These are phyloP conservation scores for Macrochelys suwanniensis DNA, from an alignment of 2,797 vertebrate genomes.

Conservation along the genomic window DNA sequence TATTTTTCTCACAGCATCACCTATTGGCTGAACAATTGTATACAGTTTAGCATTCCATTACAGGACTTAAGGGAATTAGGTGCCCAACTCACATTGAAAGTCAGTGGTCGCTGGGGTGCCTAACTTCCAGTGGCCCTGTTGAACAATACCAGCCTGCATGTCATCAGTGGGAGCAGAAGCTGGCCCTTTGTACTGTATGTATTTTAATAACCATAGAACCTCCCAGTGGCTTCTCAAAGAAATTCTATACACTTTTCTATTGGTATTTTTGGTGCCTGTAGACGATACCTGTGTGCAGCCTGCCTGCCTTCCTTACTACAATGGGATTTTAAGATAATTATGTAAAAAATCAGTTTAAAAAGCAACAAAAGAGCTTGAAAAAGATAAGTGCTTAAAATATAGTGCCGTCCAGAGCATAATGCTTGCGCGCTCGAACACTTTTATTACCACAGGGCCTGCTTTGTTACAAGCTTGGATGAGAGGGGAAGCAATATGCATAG, in stretches of 20 bases:
- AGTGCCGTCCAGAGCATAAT: not conserved
- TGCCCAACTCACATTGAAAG: too few species aligned
- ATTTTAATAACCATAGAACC: not conserved
- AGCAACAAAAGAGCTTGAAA: not conserved
- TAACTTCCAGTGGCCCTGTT: not conserved
- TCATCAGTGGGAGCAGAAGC: not conserved
- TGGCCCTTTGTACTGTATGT: not conserved
- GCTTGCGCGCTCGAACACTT: not conserved
- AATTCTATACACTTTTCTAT: not conserved
- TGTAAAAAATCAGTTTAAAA: constrained; percentile 1
- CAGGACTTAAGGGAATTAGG: too few species aligned
- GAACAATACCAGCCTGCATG: not conserved
- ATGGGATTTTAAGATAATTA: not conserved
- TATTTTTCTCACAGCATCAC: too few species aligned
- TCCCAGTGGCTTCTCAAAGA: not conserved
- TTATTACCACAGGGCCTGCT: not conserved
- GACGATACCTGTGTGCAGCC: not conserved
- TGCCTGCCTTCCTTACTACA: not conserved
- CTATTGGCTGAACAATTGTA: too few species aligned
- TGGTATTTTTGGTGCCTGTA: not conserved
- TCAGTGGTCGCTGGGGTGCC: not conserved
- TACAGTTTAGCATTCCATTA: too few species aligned
- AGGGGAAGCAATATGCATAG: not conserved
- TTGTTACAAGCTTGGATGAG: not conserved
- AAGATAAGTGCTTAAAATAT: not conserved